Conservation (phyloP, 2,888 invertebrate genomes). For the Prenolepis imparis region DNA sequence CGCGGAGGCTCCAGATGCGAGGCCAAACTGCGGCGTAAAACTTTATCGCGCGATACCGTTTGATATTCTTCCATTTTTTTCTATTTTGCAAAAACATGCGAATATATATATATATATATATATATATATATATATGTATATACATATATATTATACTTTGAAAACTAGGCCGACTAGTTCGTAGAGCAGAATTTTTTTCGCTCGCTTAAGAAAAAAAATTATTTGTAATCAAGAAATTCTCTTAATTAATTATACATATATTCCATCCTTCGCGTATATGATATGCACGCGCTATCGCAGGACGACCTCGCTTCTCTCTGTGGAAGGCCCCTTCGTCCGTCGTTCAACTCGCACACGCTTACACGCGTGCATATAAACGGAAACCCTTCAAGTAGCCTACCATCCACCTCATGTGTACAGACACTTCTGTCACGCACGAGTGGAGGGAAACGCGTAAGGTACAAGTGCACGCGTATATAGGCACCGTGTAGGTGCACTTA, state of each 20-base stretch:
- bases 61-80: not conserved
- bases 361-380: slow-evolving; percentile 84
- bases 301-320: slow-evolving; percentile 45
- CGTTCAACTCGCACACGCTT: slow-evolving; percentile 64
- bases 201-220: not conserved
- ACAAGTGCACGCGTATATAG: slow-evolving; percentile 74
- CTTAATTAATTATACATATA: slow-evolving; percentile 34
- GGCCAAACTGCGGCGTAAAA: slow-evolving; percentile 7
- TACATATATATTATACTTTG: not conserved
- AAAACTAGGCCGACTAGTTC: not conserved
- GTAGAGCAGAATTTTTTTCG: not conserved
- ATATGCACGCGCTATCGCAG: slow-evolving; percentile 26
- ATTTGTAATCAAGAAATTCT: not conserved
- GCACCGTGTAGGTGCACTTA: slow-evolving; percentile 69
- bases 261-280: slow-evolving; percentile 16
- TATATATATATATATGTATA: not conserved
- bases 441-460: slow-evolving; percentile 71
- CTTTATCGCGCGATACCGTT: slow-evolving; percentile 28
- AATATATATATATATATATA: not conserved
- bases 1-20: slow-evolving; percentile 42
- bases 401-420: slow-evolving; percentile 71
- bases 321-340: slow-evolving; percentile 23
- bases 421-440: slow-evolving; percentile 65
- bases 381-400: slow-evolving; percentile 84
- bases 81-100: not conserved